Evolutionary conservation across 2,888 invertebrate species (phyloP), one percentile per base, ranked within the genome.

Genomic region (Zaprionus bogoriensis): DNA sequence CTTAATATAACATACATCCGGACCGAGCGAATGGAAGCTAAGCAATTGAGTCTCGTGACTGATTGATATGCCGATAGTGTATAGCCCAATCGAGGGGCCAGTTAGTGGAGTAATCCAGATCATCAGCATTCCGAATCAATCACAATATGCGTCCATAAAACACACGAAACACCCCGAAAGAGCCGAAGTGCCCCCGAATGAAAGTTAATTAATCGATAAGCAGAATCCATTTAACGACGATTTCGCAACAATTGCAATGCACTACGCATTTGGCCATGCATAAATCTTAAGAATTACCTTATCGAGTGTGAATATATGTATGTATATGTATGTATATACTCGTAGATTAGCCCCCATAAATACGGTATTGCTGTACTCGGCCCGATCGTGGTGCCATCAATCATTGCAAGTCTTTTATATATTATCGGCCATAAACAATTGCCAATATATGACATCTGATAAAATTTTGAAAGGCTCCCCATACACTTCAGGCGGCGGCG

Each of bases 31-130:
- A 39, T 20, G 19, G 17, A 39, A 39, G 19, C 38, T 19, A 20
- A 44, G 53, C 52, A 25, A 51, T 58, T 60, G 58, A 27, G 10
- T 12, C 5, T 73, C 69, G 73, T 38, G 63, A 67, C 65, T 81
- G 79, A 72, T 85, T 81, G 62, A 61, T 67, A 87, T 69, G 22
- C 85, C 82, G 45, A n/a, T n/a, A 85, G 75, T 85, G 75, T 59
- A 7, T 36, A 72, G 71, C 76, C 64, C n/a, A n/a, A n/a, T n/a
- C n/a, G n/a, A n/a, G n/a, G 46, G 72, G 75, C 73, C 63, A 57
- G 57, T 81, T 73, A 87, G 82, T 82, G 79, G 68, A 67, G 66
- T 75, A 85, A 82, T 82, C 83, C 73, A 60, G 50, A 47, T 4
- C 2, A 23, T 83, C 61, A 67, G 63, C 50, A 79, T 76, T 60